Evolutionary conservation across 2,888 invertebrate species (phyloP).

Genomic region (Caenorhabditis becei): DNA sequence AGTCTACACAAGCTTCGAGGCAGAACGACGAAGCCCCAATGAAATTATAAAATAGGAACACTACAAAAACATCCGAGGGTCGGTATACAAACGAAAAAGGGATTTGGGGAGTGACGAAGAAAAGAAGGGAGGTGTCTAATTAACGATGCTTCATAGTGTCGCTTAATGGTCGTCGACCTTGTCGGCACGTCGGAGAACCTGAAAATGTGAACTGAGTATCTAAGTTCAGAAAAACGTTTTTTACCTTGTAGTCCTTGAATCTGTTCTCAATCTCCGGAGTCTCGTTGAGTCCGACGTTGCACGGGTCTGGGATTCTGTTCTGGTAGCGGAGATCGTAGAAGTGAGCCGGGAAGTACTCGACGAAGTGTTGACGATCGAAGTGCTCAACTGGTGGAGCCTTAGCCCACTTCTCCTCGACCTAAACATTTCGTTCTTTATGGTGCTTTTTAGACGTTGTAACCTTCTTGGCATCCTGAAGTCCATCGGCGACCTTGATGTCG

Average conservation of each 20-base stretch:
- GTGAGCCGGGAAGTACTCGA: slow-evolving; percentile 77
- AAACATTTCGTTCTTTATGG: slow-evolving; percentile 1
- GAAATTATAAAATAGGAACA: slow-evolving; percentile 49
- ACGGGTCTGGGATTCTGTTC: slow-evolving; percentile 78
- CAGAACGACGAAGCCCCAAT: slow-evolving; percentile 39
- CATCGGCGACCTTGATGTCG: slow-evolving; percentile 78
- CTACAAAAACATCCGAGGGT: slow-evolving; percentile 40
- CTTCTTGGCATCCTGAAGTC: slow-evolving; percentile 80
- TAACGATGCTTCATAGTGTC: slow-evolving; percentile 29
- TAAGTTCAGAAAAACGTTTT: background rate
- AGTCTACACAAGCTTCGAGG: slow-evolving; percentile 44
- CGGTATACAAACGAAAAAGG: slow-evolving; percentile 24
- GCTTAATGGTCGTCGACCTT: slow-evolving; percentile 80
- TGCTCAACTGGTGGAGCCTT: slow-evolving; percentile 81
- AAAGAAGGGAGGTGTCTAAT: slow-evolving; percentile 40
- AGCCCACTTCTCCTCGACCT: slow-evolving; percentile 80
- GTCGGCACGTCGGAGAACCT: slow-evolving; percentile 79
- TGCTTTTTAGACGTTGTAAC: background rate
- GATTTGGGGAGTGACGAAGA: slow-evolving; percentile 26
- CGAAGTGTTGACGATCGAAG: slow-evolving; percentile 79
- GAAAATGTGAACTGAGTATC: slow-evolving; percentile 14
- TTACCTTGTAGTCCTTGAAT: slow-evolving; percentile 80
- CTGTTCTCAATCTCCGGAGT: slow-evolving; percentile 75
- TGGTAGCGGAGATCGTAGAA: slow-evolving; percentile 80
- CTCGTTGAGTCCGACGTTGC: slow-evolving; percentile 79